Base-by-base conservation (phyloP, 2,888 invertebrate species). In the Drosophila meridiana region DNA sequence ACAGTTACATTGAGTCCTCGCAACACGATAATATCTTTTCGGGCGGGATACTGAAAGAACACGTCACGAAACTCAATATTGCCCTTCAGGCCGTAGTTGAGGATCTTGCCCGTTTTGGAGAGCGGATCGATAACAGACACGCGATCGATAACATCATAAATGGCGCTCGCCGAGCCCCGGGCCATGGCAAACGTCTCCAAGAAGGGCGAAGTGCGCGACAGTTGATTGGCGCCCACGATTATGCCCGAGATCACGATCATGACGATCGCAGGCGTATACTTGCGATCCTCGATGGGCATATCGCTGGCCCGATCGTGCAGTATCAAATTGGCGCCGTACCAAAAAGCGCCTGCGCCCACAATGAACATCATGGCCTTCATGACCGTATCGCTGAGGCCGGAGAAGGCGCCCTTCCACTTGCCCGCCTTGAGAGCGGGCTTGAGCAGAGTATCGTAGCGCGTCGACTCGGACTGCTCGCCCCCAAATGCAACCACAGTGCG, bases 401-500 rank as follows among this genome's bases (percentile, higher is more conserved):
- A 95, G 90, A 94, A 95, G 71, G 95, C 91, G 0, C 96, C 96
- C 78, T 95, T 95, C 78, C 92, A 94, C 4, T 94, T 94, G 6
- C 96, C 96, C 48, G 94, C 95, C 69, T 93, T 94, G 66, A 94
- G 94, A 0, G 96, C 96, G 6, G 95, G 95, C 36, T 87, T 11
- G 91, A 92, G 58, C 8, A 95, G 94, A 20, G 83, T 76, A 40
- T 91, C 87, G 82, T 94, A 92, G 0, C 96, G 94, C 48, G 94
- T 93, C 4, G 95, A 95, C 92, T 97, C 97, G 80, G 95, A 95
- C 34, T 94, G 92, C 87, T 97, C 96, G 3, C 97, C 97, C 1
- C 96, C 96, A 91, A 97, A 97, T 0, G 97, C 96, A 20, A 96
- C 94, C 0, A 97, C 96, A 0, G 97, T 97, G 76, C 96, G 94